Evolutionary conservation across 1,140 invertebrate species (phyloP).

Genomic region (Ptiloglossa arizonensis): DNA sequence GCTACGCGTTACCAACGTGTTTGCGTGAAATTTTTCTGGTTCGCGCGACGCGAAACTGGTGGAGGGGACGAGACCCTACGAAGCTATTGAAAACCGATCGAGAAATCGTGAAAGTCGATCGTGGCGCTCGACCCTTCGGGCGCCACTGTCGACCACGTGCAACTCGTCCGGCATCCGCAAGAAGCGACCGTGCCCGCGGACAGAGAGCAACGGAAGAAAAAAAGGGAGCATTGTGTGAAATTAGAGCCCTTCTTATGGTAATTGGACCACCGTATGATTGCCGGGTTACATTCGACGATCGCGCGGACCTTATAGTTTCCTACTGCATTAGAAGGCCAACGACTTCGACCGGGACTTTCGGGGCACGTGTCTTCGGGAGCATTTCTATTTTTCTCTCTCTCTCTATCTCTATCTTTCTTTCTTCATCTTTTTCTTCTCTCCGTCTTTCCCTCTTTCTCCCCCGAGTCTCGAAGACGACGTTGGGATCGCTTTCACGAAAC

Average conservation of each 20-base stretch:
- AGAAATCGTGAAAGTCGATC: constrained; percentile 75
- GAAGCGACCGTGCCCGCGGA: constrained; percentile 36
- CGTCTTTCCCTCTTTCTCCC: too few relatives aligned
- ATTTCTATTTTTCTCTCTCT: constrained; percentile 1
- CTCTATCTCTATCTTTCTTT: too few relatives aligned
- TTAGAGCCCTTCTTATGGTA: constrained; percentile 80
- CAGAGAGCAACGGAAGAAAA: constrained; percentile 32
- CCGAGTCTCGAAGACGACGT: too few relatives aligned
- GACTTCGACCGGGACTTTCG: constrained; percentile 45
- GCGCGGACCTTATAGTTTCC: constrained; percentile 62
- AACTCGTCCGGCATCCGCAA: constrained; percentile 49
- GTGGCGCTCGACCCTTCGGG: constrained; percentile 46
- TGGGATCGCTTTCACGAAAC: not conserved
- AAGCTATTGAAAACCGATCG: constrained; percentile 71
- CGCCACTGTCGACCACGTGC: constrained; percentile 63
- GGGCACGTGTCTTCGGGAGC: constrained; percentile 54
- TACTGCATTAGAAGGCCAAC: constrained; percentile 65
- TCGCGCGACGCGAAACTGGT: too few relatives aligned
- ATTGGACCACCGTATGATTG: constrained; percentile 79
- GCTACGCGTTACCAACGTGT: too few relatives aligned
- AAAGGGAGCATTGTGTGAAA: constrained; percentile 74
- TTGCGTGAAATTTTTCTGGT: constrained; percentile 62
- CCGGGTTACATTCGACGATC: constrained; percentile 66
- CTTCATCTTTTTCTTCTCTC: not conserved
- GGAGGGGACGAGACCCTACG: constrained; percentile 36